phyloP scores from a whole-genome alignment of 2,113 vertebrate species.

The Chaetodon trifascialis region DNA sequence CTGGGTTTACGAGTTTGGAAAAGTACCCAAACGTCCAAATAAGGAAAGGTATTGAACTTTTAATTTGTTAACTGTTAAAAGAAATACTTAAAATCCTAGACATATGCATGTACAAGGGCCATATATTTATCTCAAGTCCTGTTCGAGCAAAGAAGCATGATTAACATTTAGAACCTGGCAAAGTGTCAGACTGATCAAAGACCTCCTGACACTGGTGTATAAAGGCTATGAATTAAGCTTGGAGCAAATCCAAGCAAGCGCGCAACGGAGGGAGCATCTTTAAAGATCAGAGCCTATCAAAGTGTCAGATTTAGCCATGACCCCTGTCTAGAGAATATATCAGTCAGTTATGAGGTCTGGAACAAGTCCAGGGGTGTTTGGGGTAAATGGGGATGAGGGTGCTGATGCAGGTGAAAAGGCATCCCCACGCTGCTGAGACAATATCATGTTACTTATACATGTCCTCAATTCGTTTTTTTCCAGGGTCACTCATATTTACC shows the following conservation, averaged over 20 bases:
- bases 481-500: not conserved
- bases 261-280: conserved; percentile 59
- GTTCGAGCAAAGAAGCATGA: conserved; percentile 51
- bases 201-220: conserved; percentile 49
- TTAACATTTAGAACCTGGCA: conserved; percentile 67
- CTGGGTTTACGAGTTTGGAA: conserved; percentile 34
- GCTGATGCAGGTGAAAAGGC: conserved; percentile 52
- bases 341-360: conserved; percentile 57
- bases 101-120: conserved; percentile 16
- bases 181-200: conserved; percentile 69
- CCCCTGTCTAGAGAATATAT: conserved; percentile 47
- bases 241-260: conserved; percentile 59
- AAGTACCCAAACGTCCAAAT: conserved; percentile 6
- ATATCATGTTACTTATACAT: not conserved
- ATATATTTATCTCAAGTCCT: conserved; percentile 21
- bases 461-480: too few species aligned
- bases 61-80: conserved; percentile 25
- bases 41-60: conserved; percentile 18
- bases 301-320: conserved; percentile 63
- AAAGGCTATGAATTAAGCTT: conserved; percentile 61
- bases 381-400: conserved; percentile 20
- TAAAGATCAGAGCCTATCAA: conserved; percentile 69
- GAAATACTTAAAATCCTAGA: conserved; percentile 6
- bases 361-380: conserved; percentile 42
- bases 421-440: conserved; percentile 3